A percentile compares a stretch with the other conserved stretches of the same genome.
Evolutionary conservation across 2,113 vertebrate species (phyloP).

Genomic region (Xiphias gladius): DNA sequence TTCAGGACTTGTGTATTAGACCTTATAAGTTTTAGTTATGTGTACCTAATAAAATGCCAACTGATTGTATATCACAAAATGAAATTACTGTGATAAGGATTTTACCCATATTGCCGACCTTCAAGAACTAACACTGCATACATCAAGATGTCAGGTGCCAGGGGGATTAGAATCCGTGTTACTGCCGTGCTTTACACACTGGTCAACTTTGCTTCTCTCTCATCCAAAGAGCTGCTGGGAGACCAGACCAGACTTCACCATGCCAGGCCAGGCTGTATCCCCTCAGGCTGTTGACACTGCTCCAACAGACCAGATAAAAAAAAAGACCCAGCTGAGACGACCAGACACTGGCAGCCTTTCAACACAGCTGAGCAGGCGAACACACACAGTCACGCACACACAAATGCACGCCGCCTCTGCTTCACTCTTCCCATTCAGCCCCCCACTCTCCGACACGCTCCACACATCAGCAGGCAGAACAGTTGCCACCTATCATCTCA

Average conservation of each 20-base stretch:
- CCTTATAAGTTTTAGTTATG: neutral
- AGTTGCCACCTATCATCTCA: slow-evolving; percentile 68
- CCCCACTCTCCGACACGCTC: slow-evolving; percentile 58
- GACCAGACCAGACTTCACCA: slow-evolving; percentile 55
- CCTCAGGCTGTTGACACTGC: slow-evolving; percentile 78
- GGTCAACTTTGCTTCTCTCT: slow-evolving; percentile 51
- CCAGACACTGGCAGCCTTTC: slow-evolving; percentile 75
- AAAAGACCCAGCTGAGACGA: slow-evolving; percentile 80
- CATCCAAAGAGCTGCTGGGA: slow-evolving; percentile 53
- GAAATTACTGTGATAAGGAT: neutral
- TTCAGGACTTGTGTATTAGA: neutral
- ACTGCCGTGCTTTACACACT: slow-evolving; percentile 33
- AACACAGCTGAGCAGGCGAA: slow-evolving; percentile 74
- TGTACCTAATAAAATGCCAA: neutral
- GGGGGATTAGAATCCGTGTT: slow-evolving; percentile 9
- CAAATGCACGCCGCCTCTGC: slow-evolving; percentile 31
- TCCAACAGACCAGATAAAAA: slow-evolving; percentile 82
- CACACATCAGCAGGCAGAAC: slow-evolving; percentile 58
- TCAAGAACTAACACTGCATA: slow-evolving; percentile 8
- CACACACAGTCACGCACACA: slow-evolving; percentile 20
- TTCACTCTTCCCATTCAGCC: slow-evolving; percentile 54
- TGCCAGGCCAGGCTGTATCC: slow-evolving; percentile 62
- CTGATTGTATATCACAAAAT: neutral
- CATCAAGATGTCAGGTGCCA: slow-evolving; percentile 11
- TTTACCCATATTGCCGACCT: neutral